A percentile compares a stretch with the other conserved stretches of the same genome.
Conservation (phyloP, 2,113 vertebrate genomes). For the Amblyopsis rosae region DNA sequence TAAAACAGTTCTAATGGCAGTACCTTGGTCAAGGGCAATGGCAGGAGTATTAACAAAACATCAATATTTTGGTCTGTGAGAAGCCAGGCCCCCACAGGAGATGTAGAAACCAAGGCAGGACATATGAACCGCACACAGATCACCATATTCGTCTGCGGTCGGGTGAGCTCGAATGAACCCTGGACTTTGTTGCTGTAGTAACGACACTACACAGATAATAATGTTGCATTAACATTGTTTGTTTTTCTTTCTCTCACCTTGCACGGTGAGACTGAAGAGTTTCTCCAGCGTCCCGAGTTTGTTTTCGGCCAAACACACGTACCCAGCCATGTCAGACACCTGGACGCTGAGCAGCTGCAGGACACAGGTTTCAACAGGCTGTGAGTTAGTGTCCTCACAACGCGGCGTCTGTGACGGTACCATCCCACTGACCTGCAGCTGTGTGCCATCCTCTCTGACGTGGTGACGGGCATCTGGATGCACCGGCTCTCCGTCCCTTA, state of each 20-base stretch:
- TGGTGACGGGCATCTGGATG: constrained; percentile 65
- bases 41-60: too few species aligned
- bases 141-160: too few species aligned
- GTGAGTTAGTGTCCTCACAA: not conserved
- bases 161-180: too few species aligned
- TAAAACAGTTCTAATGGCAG: too few species aligned
- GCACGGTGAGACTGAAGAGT: constrained; percentile 82
- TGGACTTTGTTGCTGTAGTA: too few species aligned
- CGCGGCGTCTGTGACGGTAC: not conserved
- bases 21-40: too few species aligned
- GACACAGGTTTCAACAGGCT: not conserved
- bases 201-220: too few species aligned
- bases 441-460: constrained; percentile 77
- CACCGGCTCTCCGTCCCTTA: constrained; percentile 78
- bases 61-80: too few species aligned
- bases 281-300: constrained; percentile 82
- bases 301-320: constrained; percentile 86
- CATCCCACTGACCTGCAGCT: constrained; percentile 77
- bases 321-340: constrained; percentile 79
- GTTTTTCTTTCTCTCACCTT: constrained; percentile 73
- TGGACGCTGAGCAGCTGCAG: constrained; percentile 78
- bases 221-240: not conserved
- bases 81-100: too few species aligned
- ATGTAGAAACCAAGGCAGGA: too few species aligned
- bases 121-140: too few species aligned